Evolutionary conservation across 2,888 invertebrate species (phyloP).

Genomic region (Temnothorax ravouxi): DNA sequence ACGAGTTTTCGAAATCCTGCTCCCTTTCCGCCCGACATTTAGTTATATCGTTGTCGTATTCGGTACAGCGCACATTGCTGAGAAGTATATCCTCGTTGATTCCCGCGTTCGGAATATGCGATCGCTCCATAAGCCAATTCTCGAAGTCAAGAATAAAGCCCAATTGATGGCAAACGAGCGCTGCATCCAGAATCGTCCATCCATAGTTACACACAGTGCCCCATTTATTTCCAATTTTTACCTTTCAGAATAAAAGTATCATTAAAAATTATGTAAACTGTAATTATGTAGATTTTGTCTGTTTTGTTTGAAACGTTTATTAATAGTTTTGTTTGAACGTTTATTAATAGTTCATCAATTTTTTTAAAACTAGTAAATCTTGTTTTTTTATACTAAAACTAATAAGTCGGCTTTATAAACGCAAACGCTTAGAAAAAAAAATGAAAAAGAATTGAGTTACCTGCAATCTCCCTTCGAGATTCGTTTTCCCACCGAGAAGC

Average conservation of each 20-base stretch:
- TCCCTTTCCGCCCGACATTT: conserved; percentile 93
- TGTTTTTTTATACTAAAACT: background rate
- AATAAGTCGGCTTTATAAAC: background rate
- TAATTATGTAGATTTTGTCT: background rate
- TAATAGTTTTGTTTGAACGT: background rate
- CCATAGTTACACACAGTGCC: conserved; percentile 99
- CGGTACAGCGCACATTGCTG: conserved; percentile 96
- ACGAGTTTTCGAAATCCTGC: conserved; percentile 95
- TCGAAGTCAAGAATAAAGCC: conserved; percentile 97
- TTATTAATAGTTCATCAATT: background rate
- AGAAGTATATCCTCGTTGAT: conserved; percentile 92
- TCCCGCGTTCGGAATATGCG: conserved; percentile 93
- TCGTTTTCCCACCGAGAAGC: conserved; percentile 93
- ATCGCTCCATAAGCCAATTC: conserved; percentile 95
- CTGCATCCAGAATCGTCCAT: conserved; percentile 97
- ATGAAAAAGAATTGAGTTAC: conserved; percentile 76
- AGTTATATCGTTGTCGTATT: conserved; percentile 96
- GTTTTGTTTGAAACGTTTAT: background rate
- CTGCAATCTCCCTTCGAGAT: conserved; percentile 95
- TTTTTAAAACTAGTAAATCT: background rate
- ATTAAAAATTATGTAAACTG: background rate
- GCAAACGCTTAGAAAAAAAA: background rate
- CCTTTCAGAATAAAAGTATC: conserved; percentile 82
- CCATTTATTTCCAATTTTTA: conserved; percentile 95
- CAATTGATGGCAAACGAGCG: conserved; percentile 97